A percentile compares a stretch with the other conserved stretches of the same genome.
Evolutionary conservation across 2,888 invertebrate genomes (phyloP).

Genomic region (Plagodis dolabraria): DNA sequence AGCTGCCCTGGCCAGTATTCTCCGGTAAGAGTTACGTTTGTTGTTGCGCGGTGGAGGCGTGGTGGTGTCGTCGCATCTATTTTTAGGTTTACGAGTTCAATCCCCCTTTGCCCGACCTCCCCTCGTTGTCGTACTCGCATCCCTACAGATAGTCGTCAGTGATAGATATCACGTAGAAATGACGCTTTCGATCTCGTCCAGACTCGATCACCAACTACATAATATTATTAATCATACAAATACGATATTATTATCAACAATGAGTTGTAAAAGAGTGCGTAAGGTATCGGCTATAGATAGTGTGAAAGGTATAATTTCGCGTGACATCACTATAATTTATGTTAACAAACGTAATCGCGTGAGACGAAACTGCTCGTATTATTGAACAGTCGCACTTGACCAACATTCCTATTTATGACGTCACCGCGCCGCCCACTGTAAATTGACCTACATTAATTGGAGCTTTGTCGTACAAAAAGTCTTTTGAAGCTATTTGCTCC

Average conservation of each 20-base stretch:
- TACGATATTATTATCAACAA: neutral
- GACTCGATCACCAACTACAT: neutral
- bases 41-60: slow-evolving; percentile 48
- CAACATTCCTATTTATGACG: slow-evolving; percentile 36
- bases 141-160: slow-evolving; percentile 32
- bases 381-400: slow-evolving; percentile 23
- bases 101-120: slow-evolving; percentile 60
- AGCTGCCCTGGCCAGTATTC: slow-evolving; percentile 37
- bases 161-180: slow-evolving; percentile 44
- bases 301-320: slow-evolving; percentile 4
- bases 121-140: slow-evolving; percentile 40
- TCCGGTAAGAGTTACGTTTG: slow-evolving; percentile 41
- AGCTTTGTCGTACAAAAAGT: slow-evolving; percentile 18
- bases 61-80: slow-evolving; percentile 70
- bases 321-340: slow-evolving; percentile 19
- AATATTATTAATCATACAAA: slow-evolving; percentile 2
- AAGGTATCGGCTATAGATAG: neutral
- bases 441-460: slow-evolving; percentile 49
- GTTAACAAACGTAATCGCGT: slow-evolving; percentile 17
- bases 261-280: neutral
- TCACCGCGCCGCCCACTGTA: slow-evolving; percentile 44
- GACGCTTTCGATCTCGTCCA: slow-evolving; percentile 2
- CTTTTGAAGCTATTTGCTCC: neutral
- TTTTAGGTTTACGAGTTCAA: slow-evolving; percentile 80
- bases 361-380: slow-evolving; percentile 11